Conservation (phyloP, 2,888 invertebrate genomes). For the Thecophora atra region DNA sequence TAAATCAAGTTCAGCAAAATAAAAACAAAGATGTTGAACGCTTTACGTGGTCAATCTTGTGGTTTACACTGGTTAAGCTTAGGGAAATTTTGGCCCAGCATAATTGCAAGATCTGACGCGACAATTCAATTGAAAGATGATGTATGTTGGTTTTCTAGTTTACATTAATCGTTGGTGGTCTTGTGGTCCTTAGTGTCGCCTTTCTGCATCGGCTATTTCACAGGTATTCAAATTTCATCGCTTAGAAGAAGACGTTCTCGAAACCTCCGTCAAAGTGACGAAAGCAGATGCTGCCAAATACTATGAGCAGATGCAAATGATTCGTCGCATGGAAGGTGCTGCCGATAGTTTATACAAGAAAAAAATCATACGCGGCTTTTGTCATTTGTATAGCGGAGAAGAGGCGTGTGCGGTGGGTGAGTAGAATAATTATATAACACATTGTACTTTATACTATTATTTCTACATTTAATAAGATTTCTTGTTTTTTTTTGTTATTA, state of each 20-base stretch:
- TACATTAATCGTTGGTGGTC: background rate
- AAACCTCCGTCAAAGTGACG: constrained; percentile 75
- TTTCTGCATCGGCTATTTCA: background rate
- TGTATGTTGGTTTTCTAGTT: constrained; percentile 31
- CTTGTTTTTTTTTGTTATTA: background rate
- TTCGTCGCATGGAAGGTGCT: constrained; percentile 91
- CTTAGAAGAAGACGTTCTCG: constrained; percentile 85
- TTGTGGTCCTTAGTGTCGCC: background rate
- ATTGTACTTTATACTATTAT: background rate
- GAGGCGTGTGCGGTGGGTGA: constrained; percentile 69
- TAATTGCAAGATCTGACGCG: background rate
- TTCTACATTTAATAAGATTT: background rate
- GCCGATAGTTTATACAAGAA: constrained; percentile 95
- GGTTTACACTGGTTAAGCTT: background rate
- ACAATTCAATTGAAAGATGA: constrained; percentile 39
- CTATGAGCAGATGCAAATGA: constrained; percentile 79
- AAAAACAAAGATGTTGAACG: constrained; percentile 11
- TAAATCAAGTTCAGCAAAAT: constrained; percentile 2
- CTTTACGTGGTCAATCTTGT: background rate
- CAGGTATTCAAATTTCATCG: constrained; percentile 83
- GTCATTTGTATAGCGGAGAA: constrained; percentile 94
- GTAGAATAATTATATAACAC: background rate
- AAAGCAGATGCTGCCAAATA: constrained; percentile 82
- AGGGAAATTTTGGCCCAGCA: no score
- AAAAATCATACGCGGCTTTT: constrained; percentile 93